phyloP scores from a whole-genome alignment of 2,888 invertebrate species.

The Caenorhabditis macrosperma region DNA sequence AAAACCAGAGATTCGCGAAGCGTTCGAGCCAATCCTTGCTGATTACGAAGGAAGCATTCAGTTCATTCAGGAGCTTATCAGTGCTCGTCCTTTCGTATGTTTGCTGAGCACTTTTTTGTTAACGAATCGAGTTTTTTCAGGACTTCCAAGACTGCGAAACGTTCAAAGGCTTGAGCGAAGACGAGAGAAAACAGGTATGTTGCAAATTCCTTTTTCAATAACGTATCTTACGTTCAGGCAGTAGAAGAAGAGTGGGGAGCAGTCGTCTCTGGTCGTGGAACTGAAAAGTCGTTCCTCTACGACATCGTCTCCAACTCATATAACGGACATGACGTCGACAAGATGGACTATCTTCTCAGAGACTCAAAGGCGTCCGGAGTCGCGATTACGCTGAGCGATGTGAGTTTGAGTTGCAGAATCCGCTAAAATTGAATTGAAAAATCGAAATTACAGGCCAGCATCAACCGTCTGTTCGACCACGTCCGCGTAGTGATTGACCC shows the following conservation, averaged over 20 bases:
- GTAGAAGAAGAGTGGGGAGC: slow-evolving; percentile 61
- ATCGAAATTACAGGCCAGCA: slow-evolving; percentile 17
- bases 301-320: slow-evolving; percentile 81
- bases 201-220: too few species aligned
- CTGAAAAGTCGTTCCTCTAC: slow-evolving; percentile 82
- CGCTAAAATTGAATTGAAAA: background rate
- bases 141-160: slow-evolving; percentile 1
- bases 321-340: slow-evolving; percentile 71
- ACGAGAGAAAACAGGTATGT: background rate
- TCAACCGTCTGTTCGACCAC: slow-evolving; percentile 53
- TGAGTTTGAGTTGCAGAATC: background rate
- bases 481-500: slow-evolving; percentile 57
- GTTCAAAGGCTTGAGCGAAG: background rate
- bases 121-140: too few species aligned
- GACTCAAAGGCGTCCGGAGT: slow-evolving; percentile 78
- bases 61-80: slow-evolving; percentile 83
- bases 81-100: slow-evolving; percentile 68
- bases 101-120: too few species aligned
- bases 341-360: slow-evolving; percentile 85
- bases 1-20: slow-evolving; percentile 74
- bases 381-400: slow-evolving; percentile 47
- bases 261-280: slow-evolving; percentile 58
- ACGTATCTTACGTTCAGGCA: background rate
- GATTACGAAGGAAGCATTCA: slow-evolving; percentile 77
- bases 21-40: slow-evolving; percentile 77